Evolutionary conservation across 2,797 vertebrate genomes (phyloP).

Genomic region (Amblyopsis hoosieri): DNA sequence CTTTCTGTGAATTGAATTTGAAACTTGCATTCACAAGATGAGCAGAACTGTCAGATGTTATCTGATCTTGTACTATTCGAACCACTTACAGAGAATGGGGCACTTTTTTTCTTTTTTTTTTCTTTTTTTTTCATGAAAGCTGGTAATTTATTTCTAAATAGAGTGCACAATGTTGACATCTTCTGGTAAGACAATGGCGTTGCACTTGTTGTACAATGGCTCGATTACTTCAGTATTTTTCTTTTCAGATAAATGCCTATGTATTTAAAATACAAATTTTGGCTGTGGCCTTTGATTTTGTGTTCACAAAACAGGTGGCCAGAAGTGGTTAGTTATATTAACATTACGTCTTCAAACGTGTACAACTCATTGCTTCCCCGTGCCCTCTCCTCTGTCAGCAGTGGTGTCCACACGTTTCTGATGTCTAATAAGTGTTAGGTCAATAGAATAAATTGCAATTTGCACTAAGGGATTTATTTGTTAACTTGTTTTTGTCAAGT

Average conservation of each 20-base stretch:
- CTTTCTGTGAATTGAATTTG: no score
- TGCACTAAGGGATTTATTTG: constrained; percentile 2
- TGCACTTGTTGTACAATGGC: constrained; percentile 18
- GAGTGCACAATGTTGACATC: constrained; percentile 17
- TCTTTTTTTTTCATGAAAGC: no score
- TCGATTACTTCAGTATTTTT: background rate
- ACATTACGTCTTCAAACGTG: constrained; percentile 1
- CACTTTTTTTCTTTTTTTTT: no score
- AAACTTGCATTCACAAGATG: no score
- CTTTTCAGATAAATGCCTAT: background rate
- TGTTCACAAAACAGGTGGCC: background rate
- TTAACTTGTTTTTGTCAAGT: constrained; percentile 18
- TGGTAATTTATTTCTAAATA: background rate
- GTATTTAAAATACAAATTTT: background rate
- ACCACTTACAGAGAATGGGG: no score
- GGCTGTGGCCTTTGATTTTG: no score
- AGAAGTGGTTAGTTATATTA: background rate
- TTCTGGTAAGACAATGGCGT: constrained; percentile 18
- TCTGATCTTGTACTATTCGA: no score
- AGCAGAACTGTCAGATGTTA: no score
- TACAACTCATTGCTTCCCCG: constrained; percentile 1
- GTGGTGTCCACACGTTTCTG: constrained; percentile 13
- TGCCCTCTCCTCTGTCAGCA: constrained; percentile 6
- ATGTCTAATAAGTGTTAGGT: constrained; percentile 5
- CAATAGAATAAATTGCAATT: constrained; percentile 8